Evolutionary conservation across 2,888 invertebrate species (phyloP), one percentile per base, ranked within the genome.

Genomic region (Morpho helenor): DNA sequence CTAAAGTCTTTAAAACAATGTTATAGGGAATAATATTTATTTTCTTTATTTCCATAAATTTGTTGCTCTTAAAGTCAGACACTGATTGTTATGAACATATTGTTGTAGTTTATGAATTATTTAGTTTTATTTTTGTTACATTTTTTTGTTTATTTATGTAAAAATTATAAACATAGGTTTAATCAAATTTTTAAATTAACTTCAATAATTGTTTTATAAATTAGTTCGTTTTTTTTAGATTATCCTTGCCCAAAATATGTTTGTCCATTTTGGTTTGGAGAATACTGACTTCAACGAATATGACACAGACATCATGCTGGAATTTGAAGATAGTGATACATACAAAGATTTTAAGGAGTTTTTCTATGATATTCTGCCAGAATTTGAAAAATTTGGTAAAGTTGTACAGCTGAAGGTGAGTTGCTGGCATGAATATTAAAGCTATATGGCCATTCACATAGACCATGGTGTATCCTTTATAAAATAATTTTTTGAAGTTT

Each of bases 241-340:
- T 7, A 83, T 97, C 45, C 76, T 97, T 45, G 93, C 96, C 56
- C 92, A 93, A 44, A 95, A 96, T 66, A 98, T 98, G 87, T 98
- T 96, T 81, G 88, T 92, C 2, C 96, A 98, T 82, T 96, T 97
- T 76, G 94, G 95, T 9, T 84, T 98, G 68, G 94, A 95, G 62
- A 94, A 95, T 77, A 83, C 91, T 10, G 91, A 92, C 63, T 87
- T 92, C 23, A 95, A 94, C 73, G 97, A 97, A 77, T 95, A 96
- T 80, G 96, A 96, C 57, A 94, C 94, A 57, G 98, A 98, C 79
- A 91, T 95, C 7, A 91, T 92, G 67, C 84, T 99, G 46, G 98
- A 99, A 81, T 96, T 94, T 84, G 97, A 97, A 68, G 95, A 95
- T 56, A 91, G 86, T 40, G 98, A 98, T 68, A 93, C 95, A 7